These are phyloP conservation scores for Sipha maydis DNA, from an alignment of 2,888 invertebrate genomes.

Conservation along the genomic window DNA sequence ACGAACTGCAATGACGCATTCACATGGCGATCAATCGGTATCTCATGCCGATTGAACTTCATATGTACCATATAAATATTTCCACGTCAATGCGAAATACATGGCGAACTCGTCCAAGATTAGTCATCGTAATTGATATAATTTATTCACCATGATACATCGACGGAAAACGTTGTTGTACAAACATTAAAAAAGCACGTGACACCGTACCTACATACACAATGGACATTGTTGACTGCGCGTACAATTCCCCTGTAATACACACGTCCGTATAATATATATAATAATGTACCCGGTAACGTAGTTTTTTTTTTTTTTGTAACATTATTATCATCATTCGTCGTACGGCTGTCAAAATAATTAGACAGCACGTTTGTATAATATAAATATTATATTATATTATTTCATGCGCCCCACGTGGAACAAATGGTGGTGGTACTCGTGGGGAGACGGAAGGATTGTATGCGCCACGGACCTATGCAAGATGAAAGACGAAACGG, in stretches of 20 bases:
- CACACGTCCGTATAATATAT: too few relatives aligned
- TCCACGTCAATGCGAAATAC: neutral
- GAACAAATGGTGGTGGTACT: neutral
- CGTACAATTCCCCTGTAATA: too few relatives aligned
- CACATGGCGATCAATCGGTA: neutral
- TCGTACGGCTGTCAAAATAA: neutral
- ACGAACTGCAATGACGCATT: neutral
- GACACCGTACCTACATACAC: neutral
- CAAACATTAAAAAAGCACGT: neutral
- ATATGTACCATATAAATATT: neutral
- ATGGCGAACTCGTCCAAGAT: neutral
- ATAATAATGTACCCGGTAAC: neutral
- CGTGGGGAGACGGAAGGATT: neutral
- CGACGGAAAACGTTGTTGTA: neutral
- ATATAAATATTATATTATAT: neutral
- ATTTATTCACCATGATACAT: neutral
- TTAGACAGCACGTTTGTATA: neutral
- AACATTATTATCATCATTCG: neutral
- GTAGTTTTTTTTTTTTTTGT: neutral
- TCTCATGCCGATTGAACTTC: neutral
- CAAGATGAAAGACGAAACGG: constrained; percentile 16
- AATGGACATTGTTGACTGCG: too few relatives aligned
- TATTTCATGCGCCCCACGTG: neutral
- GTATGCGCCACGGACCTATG: neutral
- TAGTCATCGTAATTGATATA: neutral